These are phyloP conservation scores for Caranx ignobilis DNA, from an alignment of 2,113 vertebrate genomes.

Conservation along the genomic window DNA sequence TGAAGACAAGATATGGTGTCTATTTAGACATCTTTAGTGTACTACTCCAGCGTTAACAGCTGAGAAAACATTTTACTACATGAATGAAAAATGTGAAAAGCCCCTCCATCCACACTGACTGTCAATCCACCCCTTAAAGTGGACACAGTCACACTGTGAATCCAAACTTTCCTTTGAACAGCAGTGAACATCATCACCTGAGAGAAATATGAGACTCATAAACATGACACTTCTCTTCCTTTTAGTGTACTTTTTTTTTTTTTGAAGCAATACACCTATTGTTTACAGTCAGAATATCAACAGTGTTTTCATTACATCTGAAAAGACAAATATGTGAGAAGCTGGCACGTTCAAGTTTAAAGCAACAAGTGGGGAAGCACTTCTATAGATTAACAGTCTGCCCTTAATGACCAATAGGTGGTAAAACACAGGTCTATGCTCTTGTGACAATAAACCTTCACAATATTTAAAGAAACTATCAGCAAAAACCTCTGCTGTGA, in stretches of 20 bases:
- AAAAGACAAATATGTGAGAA: constrained; percentile 27
- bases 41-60: background rate
- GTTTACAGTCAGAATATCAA: no score
- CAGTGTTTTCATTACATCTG: no score
- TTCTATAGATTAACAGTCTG: constrained; percentile 8
- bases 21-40: background rate
- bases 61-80: background rate
- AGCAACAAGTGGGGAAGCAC: constrained; percentile 53
- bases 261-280: background rate
- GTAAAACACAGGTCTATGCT: background rate
- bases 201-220: background rate
- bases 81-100: background rate
- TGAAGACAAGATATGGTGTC: background rate
- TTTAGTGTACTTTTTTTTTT: background rate
- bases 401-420: background rate
- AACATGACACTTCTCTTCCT: background rate
- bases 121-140: background rate
- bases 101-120: background rate
- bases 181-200: background rate
- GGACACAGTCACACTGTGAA: constrained; percentile 18
- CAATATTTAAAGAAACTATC: background rate
- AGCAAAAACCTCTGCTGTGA: background rate
- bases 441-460: background rate
- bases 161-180: constrained; percentile 9
- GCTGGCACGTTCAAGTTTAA: constrained; percentile 26